Conservation (phyloP, 2,113 vertebrate genomes). For the Burhinus bistriatus region DNA sequence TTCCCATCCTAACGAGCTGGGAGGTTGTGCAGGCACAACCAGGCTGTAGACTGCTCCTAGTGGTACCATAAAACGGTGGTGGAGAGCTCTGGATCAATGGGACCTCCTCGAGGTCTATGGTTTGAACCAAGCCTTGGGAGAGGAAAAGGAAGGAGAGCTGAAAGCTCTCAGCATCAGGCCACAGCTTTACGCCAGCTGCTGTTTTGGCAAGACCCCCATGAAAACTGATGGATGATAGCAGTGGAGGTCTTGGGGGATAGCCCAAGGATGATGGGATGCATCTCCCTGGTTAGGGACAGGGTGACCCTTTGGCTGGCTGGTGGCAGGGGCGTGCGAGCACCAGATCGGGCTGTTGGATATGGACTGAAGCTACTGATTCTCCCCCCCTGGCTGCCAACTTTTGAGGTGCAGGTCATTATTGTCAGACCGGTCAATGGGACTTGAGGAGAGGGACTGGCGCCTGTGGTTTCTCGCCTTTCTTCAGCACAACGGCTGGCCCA, state of each 20-base stretch:
- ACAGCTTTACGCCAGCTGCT: not conserved
- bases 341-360: not conserved
- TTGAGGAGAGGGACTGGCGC: not conserved
- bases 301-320: not conserved
- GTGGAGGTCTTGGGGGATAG: not conserved
- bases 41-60: not conserved
- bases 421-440: not conserved
- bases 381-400: rapidly evolving
- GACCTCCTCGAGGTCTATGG: rapidly evolving
- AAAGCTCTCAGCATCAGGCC: rapidly evolving
- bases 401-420: rapidly evolving
- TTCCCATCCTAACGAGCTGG: not conserved
- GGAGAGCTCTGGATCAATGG: not conserved
- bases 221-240: rapidly evolving
- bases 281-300: rapidly evolving
- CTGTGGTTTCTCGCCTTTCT: not conserved
- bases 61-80: not conserved
- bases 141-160: not conserved
- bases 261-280: rapidly evolving
- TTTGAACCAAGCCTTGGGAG: not conserved
- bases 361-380: not conserved
- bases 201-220: rapidly evolving
- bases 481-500: not conserved
- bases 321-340: rapidly evolving
- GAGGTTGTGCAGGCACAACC: not conserved